Percentiles rank a stretch among this genome's conserved stretches.
These are phyloP conservation scores for Papilio aristodemus DNA, from an alignment of 1,140 invertebrate species.

Conservation along the genomic window DNA sequence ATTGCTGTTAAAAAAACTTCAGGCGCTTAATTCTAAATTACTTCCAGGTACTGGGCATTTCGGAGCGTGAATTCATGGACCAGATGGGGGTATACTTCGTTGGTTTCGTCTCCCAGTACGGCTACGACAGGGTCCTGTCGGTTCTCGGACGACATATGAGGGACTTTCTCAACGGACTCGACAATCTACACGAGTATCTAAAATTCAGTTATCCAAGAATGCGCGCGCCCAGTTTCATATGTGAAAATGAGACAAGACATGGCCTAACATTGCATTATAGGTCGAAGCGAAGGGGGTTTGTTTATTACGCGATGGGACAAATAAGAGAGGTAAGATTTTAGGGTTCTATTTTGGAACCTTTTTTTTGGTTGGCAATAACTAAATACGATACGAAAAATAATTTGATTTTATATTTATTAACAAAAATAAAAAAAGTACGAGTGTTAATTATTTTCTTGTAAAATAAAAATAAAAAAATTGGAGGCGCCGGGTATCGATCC, in stretches of 20 bases:
- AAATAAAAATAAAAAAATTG: neutral
- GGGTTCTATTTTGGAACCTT: too few relatives aligned
- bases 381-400: too few relatives aligned
- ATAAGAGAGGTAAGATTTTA: conserved; percentile 86
- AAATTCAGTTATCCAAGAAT: conserved; percentile 96
- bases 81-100: conserved; percentile 95
- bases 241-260: conserved; percentile 95
- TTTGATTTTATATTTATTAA: too few relatives aligned
- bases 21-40: conserved; percentile 31
- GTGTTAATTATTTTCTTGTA: too few relatives aligned
- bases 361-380: too few relatives aligned
- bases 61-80: conserved; percentile 93
- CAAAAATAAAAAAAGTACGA: too few relatives aligned
- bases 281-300: conserved; percentile 94
- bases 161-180: conserved; percentile 97
- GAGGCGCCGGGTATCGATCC: conserved; percentile 35
- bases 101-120: conserved; percentile 95
- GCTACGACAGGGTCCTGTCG: conserved; percentile 94
- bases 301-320: conserved; percentile 98
- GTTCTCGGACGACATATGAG: conserved; percentile 95
- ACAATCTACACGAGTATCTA: conserved; percentile 98
- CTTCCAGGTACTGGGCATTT: conserved; percentile 89
- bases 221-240: conserved; percentile 96
- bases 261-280: conserved; percentile 96
- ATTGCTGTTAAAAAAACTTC: conserved; percentile 1